Evolutionary conservation across 2,797 vertebrate species (phyloP), one percentile per base, ranked within the genome.

Genomic region (Tinamus major): DNA sequence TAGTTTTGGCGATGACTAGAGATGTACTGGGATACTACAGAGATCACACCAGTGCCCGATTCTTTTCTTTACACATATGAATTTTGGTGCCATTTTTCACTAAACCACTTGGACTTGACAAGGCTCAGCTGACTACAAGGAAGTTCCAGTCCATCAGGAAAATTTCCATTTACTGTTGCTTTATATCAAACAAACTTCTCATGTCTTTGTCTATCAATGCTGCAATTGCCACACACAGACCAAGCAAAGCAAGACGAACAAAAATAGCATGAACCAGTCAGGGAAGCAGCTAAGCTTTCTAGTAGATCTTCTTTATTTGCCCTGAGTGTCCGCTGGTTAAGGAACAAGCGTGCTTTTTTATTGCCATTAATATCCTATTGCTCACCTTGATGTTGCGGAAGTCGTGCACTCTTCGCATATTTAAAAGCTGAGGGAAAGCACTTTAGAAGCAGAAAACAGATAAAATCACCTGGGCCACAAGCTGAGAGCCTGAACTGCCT

Each of bases 61-160:
- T 29, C 87, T 83, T 65, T 82, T 17, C 44, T 81, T 80, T 67
- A 90, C 1, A 7, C 31, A 65, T 27, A 88, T 69, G 49, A 70
- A 91, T 91, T 94, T 94, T 83, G 75, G 55, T 21, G 9, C 56
- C 68, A 81, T 64, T 70, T 79, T 86, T 77, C 77, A 35, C 79
- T 15, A 64, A 64, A 89, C 46, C 62, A 93, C 62, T 71, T 74
- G 70, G 69, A 92, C 62, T 51, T 80, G n/a, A 93, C 71, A 13
- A 76, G 39, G 68, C 16, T 78, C 58, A 67, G 67, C 51, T 91
- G 58, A 89, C 68, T 79, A 64, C 76, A 75, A 74, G 91, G 63
- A 92, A 94, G 89, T 93, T 87, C 78, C 79, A 87, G 80, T 82
- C 89, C 89, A 62, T 59, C 74, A 79, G 78, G 79, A 94, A 93